Conservation (phyloP, 2,113 vertebrate species). For the Pionites leucogaster region DNA sequence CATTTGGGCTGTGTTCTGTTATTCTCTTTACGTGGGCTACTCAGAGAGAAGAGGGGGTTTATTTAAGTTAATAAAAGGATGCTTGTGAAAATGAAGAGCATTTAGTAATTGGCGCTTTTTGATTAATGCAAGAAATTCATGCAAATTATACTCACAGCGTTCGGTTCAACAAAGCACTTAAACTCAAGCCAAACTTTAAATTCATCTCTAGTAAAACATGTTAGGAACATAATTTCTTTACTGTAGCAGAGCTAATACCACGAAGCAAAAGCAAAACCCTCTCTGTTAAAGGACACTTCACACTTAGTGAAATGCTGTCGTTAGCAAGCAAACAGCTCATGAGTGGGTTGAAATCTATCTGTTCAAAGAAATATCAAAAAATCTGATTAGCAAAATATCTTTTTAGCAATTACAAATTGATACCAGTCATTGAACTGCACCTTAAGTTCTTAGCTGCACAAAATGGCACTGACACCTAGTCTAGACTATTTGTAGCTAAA, state of each 20-base stretch:
- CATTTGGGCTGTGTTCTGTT: not conserved
- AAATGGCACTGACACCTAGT: not conserved
- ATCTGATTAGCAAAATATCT: not conserved
- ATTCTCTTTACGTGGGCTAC: not conserved
- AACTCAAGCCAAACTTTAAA: slow-evolving; percentile 3
- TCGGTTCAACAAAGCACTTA: slow-evolving; percentile 15
- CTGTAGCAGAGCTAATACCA: not conserved
- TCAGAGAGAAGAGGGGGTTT: not conserved
- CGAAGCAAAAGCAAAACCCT: not conserved
- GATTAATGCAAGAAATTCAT: slow-evolving; percentile 17
- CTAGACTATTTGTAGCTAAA: not conserved
- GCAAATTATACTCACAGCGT: not conserved
- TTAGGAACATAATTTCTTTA: not conserved
- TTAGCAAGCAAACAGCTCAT: not conserved
- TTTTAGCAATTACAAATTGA: not conserved
- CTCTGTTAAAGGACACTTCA: not conserved
- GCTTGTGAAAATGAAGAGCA: not conserved
- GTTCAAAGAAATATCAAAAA: not conserved
- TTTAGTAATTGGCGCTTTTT: slow-evolving; percentile 32
- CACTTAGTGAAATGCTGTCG: not conserved
- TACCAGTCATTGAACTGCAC: not conserved
- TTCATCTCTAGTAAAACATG: not conserved
- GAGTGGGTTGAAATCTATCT: not conserved
- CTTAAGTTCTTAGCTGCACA: not conserved
- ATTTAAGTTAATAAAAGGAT: not conserved